Conservation (phyloP, 2,888 invertebrate genomes). For the Calameuta pallipes region DNA sequence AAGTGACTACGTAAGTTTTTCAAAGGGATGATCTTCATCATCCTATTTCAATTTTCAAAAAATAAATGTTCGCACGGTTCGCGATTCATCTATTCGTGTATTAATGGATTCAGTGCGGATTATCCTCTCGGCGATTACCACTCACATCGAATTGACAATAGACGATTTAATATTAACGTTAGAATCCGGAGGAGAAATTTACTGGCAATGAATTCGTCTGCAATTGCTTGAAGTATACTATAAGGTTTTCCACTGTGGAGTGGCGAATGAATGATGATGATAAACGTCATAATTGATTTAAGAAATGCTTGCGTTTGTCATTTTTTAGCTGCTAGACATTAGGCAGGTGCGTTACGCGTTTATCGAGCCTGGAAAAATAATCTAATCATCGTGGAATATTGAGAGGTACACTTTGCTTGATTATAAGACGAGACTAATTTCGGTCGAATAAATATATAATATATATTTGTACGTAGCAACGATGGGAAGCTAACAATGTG, state of each 20-base stretch:
- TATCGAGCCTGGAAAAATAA: not conserved
- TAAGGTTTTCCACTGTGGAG: not conserved
- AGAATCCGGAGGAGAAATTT: not conserved
- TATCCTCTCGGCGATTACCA: not conserved
- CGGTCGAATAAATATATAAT: not conserved
- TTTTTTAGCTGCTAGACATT: not conserved
- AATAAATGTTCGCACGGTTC: not conserved
- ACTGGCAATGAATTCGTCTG: not conserved
- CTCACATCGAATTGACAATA: constrained; percentile 7
- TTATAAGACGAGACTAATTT: constrained; percentile 3
- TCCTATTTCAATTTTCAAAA: not conserved
- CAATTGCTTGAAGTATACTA: not conserved
- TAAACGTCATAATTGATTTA: not conserved
- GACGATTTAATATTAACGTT: not conserved
- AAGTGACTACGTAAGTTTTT: not conserved
- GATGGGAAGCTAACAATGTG: constrained; percentile 7
- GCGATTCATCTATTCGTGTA: not conserved
- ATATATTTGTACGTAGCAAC: constrained; percentile 4
- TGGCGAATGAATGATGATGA: not conserved
- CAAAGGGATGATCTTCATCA: not conserved
- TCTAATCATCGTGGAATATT: not conserved
- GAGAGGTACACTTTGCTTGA: not conserved
- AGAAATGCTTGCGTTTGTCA: not conserved
- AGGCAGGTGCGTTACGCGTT: not conserved
- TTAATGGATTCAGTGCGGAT: not conserved